Evolutionary conservation across 1,140 invertebrate genomes (phyloP), one percentile per base, ranked within the genome.

Genomic region (Camponotus floridanus): DNA sequence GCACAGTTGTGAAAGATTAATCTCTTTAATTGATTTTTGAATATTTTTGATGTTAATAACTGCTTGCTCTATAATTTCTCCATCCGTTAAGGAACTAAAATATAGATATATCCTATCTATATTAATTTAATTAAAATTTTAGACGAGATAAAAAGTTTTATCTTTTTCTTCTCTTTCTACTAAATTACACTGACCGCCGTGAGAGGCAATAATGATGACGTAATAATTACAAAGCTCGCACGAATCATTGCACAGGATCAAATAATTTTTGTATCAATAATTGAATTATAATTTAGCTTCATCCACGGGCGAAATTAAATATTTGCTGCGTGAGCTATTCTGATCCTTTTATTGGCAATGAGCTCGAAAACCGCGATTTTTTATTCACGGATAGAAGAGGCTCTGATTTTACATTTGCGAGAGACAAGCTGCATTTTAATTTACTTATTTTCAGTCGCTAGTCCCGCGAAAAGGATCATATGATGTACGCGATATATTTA

Each of bases 291-390:
- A 68, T 67, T 71, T 36, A 51, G 33, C 18, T 45, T 59, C 51
- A 4, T 45, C 0, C 1, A 13, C 51, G 11, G 8, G 15, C 33
- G 36, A 70, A 80, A 36, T 42, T 51, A 73, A 48, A 83, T 70
- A 61, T 73, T 83, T 61, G 70, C 67, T 31, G 18, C 51, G 51
- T 55, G 65, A 70, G 26, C 78, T 71, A 21, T 33, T 6, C 18
- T 9, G 31, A 62, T 74, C 62, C 73, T 83, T 83, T n/a, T 33
- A 39, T 21, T 51, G 48, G 42, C 9, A 42, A 13, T 61, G 55
- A 83, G 61, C 62, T 83, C 79, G 68, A 42, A 74, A 73, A 83
- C n/a, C 39, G 57, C 26, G 39, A 21, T 80, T 68, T 78, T 62
- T 71, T 33, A n/a, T 71, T 74, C 55, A 18, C 55, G 18, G 1